Evolutionary conservation across 2,797 vertebrate species (phyloP).

Genomic region (Sardinella longiceps): DNA sequence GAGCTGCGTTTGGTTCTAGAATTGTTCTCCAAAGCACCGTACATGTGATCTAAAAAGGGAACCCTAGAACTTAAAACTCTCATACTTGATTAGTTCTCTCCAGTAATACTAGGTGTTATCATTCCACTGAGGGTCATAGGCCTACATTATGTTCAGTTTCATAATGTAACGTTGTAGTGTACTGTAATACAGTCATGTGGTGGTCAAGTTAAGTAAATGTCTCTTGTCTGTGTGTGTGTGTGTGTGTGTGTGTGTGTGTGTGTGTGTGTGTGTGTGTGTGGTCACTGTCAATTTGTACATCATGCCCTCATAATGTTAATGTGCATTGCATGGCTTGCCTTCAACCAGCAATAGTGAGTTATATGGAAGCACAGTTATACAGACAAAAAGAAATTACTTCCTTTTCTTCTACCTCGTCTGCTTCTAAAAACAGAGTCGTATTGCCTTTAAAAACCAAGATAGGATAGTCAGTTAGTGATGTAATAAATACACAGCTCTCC

Average conservation of each 20-base stretch:
- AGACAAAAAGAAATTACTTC: constrained; percentile 24
- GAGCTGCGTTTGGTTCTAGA: not conserved
- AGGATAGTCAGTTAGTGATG: constrained; percentile 40
- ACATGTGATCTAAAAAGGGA: not conserved
- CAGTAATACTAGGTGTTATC: constrained; percentile 4
- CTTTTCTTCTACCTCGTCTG: constrained; percentile 12
- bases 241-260: constrained; percentile 14
- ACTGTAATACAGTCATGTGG: not conserved
- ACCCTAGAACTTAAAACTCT: not conserved
- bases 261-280: constrained; percentile 25
- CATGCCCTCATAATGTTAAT: constrained; percentile 3
- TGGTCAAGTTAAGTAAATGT: not conserved
- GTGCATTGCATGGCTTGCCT: constrained; percentile 12
- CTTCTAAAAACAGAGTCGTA: constrained; percentile 40
- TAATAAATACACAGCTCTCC: constrained; percentile 50
- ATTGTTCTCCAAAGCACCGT: not conserved
- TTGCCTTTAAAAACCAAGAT: constrained; percentile 37
- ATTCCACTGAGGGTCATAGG: not conserved
- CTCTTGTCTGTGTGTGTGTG: not conserved
- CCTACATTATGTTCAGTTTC: not conserved
- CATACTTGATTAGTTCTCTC: not conserved
- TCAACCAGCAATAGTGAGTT: constrained; percentile 20
- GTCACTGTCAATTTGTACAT: not conserved
- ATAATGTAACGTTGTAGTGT: not conserved
- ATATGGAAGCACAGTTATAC: constrained; percentile 47